Conservation (phyloP, 2,888 invertebrate species). For the Epinotia nisella region DNA sequence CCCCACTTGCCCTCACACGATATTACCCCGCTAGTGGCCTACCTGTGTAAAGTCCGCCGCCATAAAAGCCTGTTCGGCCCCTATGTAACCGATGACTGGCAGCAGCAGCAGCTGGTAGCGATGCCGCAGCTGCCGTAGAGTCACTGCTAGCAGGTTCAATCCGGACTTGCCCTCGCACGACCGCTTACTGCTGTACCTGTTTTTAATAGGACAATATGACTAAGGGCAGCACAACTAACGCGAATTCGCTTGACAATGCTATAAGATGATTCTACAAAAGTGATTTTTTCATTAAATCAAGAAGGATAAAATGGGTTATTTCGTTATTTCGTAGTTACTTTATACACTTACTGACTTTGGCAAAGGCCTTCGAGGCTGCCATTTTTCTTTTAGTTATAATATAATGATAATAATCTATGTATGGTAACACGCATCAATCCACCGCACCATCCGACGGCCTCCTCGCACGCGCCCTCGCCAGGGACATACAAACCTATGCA, state of each 20-base stretch:
- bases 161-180: constrained; percentile 87
- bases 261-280: background rate
- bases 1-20: background rate
- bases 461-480: no score
- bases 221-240: background rate
- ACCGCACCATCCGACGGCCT: no score
- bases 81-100: constrained; percentile 96
- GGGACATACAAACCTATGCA: no score
- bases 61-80: constrained; percentile 96
- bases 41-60: constrained; percentile 93
- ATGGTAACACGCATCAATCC: no score
- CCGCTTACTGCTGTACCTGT: constrained; percentile 79
- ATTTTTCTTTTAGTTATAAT: no score
- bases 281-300: no score
- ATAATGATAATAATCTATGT: no score
- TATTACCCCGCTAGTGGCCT: constrained; percentile 35
- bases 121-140: constrained; percentile 90
- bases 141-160: constrained; percentile 88
- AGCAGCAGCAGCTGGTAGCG: constrained; percentile 93
- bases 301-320: no score
- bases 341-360: no score
- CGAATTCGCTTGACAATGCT: background rate
- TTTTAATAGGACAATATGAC: background rate
- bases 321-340: no score
- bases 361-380: no score